phyloP scores from a whole-genome alignment of 2,113 vertebrate species.

The Otolemur garnettii region DNA sequence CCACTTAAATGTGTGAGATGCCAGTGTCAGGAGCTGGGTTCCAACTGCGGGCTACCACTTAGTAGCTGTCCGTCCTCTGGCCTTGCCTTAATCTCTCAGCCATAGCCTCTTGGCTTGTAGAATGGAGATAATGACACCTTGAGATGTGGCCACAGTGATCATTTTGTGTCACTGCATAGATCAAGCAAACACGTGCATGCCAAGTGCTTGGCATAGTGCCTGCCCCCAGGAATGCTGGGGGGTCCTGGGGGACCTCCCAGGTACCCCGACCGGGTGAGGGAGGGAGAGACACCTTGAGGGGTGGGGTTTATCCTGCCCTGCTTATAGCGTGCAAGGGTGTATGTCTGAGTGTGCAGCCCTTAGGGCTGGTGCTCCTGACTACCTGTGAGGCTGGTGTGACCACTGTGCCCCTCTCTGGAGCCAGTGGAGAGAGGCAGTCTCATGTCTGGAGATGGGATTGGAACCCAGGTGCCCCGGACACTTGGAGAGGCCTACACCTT shows the following conservation, averaged over 20 bases:
- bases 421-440: not conserved
- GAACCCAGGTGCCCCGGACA: not conserved
- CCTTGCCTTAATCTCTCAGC: not conserved
- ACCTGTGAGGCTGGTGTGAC: not conserved
- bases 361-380: not conserved
- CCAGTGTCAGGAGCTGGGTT: rapidly evolving
- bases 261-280: not conserved
- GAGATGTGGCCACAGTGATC: not conserved
- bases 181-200: not conserved
- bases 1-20: not conserved
- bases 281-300: not conserved
- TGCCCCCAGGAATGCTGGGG: not conserved
- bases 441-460: not conserved
- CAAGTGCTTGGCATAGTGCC: not conserved
- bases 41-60: not conserved
- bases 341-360: not conserved
- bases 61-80: not conserved
- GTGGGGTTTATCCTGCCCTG: not conserved
- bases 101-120: not conserved
- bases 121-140: not conserved
- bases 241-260: not conserved
- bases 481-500: not conserved
- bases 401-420: not conserved
- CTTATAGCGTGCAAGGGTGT: not conserved
- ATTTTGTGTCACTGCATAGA: not conserved